Evolutionary conservation across 2,888 invertebrate species (phyloP), one percentile per base, ranked within the genome.

Genomic region (Oligia latruncula): DNA sequence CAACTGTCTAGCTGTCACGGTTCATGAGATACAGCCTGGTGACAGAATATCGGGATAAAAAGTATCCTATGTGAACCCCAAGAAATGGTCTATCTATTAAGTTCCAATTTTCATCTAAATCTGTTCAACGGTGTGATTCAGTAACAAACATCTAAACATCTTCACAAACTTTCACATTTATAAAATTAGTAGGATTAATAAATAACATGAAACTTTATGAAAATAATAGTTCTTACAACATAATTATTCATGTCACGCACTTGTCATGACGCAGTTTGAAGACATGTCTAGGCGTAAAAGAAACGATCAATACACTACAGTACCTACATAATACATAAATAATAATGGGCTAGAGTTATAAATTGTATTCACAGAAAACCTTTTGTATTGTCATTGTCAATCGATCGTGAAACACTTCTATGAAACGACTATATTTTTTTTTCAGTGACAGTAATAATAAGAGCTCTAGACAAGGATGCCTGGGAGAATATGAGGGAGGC

Each of bases 301-400:
- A 58, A 17, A 40, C 52, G 52, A 70, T 58, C 40, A 68, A 74
- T 82, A 82, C 52, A 20, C 15, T 15, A n/a, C 15, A 29, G 29
- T 29, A 29, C n/a, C 11, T 65, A 35, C 23, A 35, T 29, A 6
- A 46, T 29, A 71, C 4, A 49, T 52, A 65, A 29, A 79, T 43
- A 71, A 71, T 52, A 29, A 52, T n/a, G 58, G 2, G 13, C 29
- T 13, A 66, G 1, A 29, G 46, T 2, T 64, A 20, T 43, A 43
- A 43, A 43, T 52, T 60, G 8, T 52, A 40, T 11, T 29, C 35
- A 70, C 8, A 29, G 29, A 75, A 52, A 55, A 17, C 9, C 23
- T 29, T 40, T 46, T 68, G 52, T 78, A 52, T 4, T 66, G 35
- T 78, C 79, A 83, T 66, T 40, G 70, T 29, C 62, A 43, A 81